Base-by-base conservation (phyloP, 2,888 invertebrate species). In the Spisula solida region DNA sequence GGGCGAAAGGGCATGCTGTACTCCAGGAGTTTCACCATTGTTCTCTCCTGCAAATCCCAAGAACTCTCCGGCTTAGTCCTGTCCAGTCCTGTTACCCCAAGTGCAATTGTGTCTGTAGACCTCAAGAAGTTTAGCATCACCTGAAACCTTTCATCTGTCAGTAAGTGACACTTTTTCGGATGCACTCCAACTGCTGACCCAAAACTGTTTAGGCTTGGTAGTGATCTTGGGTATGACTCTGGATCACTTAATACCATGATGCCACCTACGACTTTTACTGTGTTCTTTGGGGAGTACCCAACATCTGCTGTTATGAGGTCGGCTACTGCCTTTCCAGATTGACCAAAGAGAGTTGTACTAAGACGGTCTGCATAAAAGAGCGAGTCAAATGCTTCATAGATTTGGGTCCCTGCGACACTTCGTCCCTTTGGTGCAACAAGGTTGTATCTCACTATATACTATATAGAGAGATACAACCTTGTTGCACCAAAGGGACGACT, bases 141-240 rank as follows among this genome's bases (percentile, higher is more conserved):
- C 85, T 56, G 85, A 31, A 80, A 80, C 16, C 12, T 51, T 8
- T 48, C 79, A 8, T 51, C 79, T 16, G 56, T 60, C 31, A 82
- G 82, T n/a, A 60, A 34, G 16, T 82, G 60, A 31, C 82, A 82
- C 47, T 80, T 86, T 20, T 86, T 86, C 29, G 81, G 85, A 31
- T 86, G 81, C 10, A 86, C 66, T 47, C 81, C 85, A 1, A 86
- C 56, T 16, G 85, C 85, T 16, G 80, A 34, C 6, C 66, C 85
- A 47, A 86, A 86, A 14, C 80, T 48, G 5, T n/a, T 47, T 10
- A 20, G 10, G 48, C 51, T n/a, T 14, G 10, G 48, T 18, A 80
- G 48, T n/a, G 8, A 1, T 20, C 20, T 16, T 0, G 51, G 48
- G 48, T 29, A 83, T 70, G 83, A 34, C 60, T 82, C 82, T 29